These are phyloP conservation scores for Mylabris sibirica DNA, from an alignment of 2,888 invertebrate genomes.

Conservation along the genomic window DNA sequence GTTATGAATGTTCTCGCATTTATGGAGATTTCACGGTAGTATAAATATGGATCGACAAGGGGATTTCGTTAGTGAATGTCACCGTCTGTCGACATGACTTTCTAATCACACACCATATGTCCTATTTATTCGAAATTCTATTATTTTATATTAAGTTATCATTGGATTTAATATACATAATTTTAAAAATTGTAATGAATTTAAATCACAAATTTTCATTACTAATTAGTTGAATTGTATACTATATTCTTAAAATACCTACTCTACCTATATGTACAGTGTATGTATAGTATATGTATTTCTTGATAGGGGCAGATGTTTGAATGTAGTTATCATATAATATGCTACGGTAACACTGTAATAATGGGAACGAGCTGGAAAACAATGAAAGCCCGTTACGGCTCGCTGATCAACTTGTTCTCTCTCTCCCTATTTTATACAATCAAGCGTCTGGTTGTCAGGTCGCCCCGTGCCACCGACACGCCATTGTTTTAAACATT, in stretches of 20 bases:
- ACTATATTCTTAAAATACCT: neutral
- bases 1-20: too few species aligned
- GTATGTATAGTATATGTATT: too few species aligned
- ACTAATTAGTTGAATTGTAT: neutral
- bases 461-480: constrained; percentile 36
- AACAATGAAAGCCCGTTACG: constrained; percentile 49
- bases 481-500: constrained; percentile 40
- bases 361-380: constrained; percentile 48
- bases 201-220: neutral
- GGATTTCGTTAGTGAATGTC: neutral
- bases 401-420: constrained; percentile 43
- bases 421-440: constrained; percentile 33
- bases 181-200: neutral
- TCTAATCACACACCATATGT: neutral
- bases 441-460: constrained; percentile 38
- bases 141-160: neutral
- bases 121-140: neutral
- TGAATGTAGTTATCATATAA: constrained; percentile 46
- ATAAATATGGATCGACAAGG: too few species aligned
- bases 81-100: neutral
- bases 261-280: neutral
- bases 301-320: constrained; percentile 39
- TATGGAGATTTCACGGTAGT: too few species aligned
- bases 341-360: constrained; percentile 47
- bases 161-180: neutral